phyloP scores from a whole-genome alignment of 2,888 invertebrate genomes.

The Diogma glabrata region DNA sequence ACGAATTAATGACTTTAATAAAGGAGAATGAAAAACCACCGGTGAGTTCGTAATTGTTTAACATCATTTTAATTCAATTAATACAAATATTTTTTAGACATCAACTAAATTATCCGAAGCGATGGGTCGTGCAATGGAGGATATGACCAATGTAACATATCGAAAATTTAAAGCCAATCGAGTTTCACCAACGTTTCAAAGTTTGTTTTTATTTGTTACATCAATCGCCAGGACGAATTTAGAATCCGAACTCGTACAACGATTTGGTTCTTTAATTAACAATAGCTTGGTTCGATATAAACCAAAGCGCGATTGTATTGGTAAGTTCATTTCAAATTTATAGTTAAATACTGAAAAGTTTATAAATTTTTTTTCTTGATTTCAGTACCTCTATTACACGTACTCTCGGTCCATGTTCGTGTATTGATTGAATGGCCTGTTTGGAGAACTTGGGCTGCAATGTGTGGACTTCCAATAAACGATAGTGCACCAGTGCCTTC shows the following conservation, averaged over 20 bases:
- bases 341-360: neutral
- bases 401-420: slow-evolving; percentile 75
- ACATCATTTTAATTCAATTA: slow-evolving; percentile 11
- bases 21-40: slow-evolving; percentile 54
- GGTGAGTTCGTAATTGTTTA: slow-evolving; percentile 38
- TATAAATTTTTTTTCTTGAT: slow-evolving; percentile 19
- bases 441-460: slow-evolving; percentile 38
- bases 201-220: slow-evolving; percentile 77
- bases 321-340: slow-evolving; percentile 33
- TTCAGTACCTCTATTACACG: slow-evolving; percentile 77
- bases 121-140: slow-evolving; percentile 87
- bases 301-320: slow-evolving; percentile 69
- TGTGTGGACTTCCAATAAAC: slow-evolving; percentile 32
- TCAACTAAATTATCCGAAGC: slow-evolving; percentile 70
- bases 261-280: slow-evolving; percentile 64
- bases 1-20: slow-evolving; percentile 45
- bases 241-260: slow-evolving; percentile 82
- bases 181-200: slow-evolving; percentile 53
- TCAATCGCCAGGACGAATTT: slow-evolving; percentile 85
- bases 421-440: slow-evolving; percentile 51
- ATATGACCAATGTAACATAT: slow-evolving; percentile 81
- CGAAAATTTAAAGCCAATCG: slow-evolving; percentile 53
- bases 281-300: slow-evolving; percentile 50
- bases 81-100: too few species aligned
- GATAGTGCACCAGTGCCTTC: slow-evolving; percentile 32